A percentile compares a stretch with the other conserved stretches of the same genome.
phyloP scores from a whole-genome alignment of 2,888 invertebrate species.

The Pasiphila rectangulata region DNA sequence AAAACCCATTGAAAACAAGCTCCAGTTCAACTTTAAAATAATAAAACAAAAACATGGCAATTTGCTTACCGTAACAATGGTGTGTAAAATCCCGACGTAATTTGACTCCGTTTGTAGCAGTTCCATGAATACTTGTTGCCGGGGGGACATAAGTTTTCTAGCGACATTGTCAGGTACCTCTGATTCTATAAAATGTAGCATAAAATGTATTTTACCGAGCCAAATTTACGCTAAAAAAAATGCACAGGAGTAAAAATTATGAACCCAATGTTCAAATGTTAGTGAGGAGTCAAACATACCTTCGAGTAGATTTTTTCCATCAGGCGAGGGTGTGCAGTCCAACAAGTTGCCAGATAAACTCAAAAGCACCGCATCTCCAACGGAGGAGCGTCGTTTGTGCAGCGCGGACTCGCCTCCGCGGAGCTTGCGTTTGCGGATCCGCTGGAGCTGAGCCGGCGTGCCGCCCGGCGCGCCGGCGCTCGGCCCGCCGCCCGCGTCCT shows the following conservation, averaged over 20 bases:
- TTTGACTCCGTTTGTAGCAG: slow-evolving; percentile 98
- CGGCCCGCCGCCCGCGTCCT: slow-evolving; percentile 32
- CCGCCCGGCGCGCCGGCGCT: slow-evolving; percentile 38
- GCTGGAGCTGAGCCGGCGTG: slow-evolving; percentile 69
- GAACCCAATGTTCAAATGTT: no score
- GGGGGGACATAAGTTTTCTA: slow-evolving; percentile 85
- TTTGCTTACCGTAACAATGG: slow-evolving; percentile 90
- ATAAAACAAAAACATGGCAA: slow-evolving; percentile 3
- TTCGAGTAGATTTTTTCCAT: slow-evolving; percentile 82
- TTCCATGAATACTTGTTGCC: slow-evolving; percentile 94
- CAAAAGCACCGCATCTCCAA: slow-evolving; percentile 91
- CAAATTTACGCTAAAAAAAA: no score
- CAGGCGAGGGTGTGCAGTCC: slow-evolving; percentile 92
- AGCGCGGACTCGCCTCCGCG: slow-evolving; percentile 78
- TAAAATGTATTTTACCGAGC: not conserved
- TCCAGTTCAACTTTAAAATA: slow-evolving; percentile 2
- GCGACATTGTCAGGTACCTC: slow-evolving; percentile 82
- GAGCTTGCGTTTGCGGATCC: slow-evolving; percentile 90
- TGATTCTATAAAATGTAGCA: slow-evolving; percentile 68
- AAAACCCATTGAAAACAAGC: slow-evolving; percentile 7
- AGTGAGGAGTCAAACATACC: slow-evolving; percentile 41
- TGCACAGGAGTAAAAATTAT: no score
- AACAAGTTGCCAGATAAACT: slow-evolving; percentile 93
- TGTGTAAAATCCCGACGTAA: slow-evolving; percentile 96
- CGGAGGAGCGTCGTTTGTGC: slow-evolving; percentile 91